A percentile compares a stretch with the other conserved stretches of the same genome.
phyloP scores from a whole-genome alignment of 23 tunicate genomes.

The Ascidia mentula region DNA sequence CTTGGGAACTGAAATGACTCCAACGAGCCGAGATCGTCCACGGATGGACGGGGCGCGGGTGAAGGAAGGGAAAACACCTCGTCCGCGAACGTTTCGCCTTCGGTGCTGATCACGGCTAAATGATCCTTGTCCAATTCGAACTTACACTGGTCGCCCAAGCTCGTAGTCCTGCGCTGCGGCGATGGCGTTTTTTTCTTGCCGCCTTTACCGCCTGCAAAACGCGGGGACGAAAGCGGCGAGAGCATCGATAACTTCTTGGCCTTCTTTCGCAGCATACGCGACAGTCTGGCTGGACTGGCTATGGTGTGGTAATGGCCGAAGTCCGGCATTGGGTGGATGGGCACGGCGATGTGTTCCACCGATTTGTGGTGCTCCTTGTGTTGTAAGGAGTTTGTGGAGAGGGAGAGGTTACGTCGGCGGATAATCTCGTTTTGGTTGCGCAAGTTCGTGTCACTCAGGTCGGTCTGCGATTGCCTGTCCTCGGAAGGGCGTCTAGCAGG shows the following conservation, averaged over 20 bases:
- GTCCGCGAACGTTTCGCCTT: not conserved
- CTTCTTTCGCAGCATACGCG: slow-evolving; percentile 41
- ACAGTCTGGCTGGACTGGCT: slow-evolving; percentile 59
- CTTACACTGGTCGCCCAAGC: slow-evolving; percentile 13
- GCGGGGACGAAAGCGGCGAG: slow-evolving; percentile 35
- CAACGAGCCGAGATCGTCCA: not conserved
- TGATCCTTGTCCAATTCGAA: not conserved
- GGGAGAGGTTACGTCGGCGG: slow-evolving; percentile 42
- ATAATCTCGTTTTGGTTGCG: slow-evolving; percentile 46
- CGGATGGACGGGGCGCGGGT: slow-evolving; percentile 7
- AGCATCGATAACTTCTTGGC: slow-evolving; percentile 4
- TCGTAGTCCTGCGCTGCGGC: slow-evolving; percentile 9
- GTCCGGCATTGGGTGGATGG: not conserved
- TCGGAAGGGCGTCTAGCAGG: not conserved
- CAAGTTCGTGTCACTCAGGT: slow-evolving; percentile 21
- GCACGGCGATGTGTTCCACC: not conserved
- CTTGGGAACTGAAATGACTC: slow-evolving; percentile 13
- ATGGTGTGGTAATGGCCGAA: slow-evolving; percentile 61
- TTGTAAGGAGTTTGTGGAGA: slow-evolving; percentile 16
- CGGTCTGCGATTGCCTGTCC: not conserved
- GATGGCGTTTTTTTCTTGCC: not conserved
- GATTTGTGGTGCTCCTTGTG: not conserved
- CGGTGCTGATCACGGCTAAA: not conserved
- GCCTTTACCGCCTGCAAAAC: not conserved
- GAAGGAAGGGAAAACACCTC: slow-evolving; percentile 35